A percentile compares a stretch with the other conserved stretches of the same genome.
phyloP scores from a whole-genome alignment of 2,797 vertebrate species.

The Squalus acanthias region DNA sequence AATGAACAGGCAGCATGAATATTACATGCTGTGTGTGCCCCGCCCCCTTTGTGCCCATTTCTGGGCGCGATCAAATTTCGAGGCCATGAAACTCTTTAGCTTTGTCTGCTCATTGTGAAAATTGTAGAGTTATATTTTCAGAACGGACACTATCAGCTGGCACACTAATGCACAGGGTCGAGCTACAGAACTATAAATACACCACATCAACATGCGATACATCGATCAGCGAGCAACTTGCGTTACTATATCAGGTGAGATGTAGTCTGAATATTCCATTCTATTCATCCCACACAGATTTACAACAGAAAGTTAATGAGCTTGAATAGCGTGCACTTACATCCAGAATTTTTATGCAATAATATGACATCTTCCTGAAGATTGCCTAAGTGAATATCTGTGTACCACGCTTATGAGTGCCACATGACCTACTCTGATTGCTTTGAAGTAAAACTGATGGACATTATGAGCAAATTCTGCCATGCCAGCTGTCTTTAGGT shows the following conservation, averaged over 20 bases:
- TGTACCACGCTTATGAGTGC: neutral
- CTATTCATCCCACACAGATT: neutral
- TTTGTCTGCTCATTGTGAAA: neutral
- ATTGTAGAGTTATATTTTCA: neutral
- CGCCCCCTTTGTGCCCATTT: neutral
- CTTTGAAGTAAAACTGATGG: slow-evolving; percentile 34
- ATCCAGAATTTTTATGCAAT: slow-evolving; percentile 22
- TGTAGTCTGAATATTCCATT: neutral
- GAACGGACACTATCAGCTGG: neutral
- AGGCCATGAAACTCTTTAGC: neutral
- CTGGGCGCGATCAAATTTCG: too few relatives aligned
- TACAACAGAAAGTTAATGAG: slow-evolving; percentile 23
- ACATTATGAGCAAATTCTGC: slow-evolving; percentile 42
- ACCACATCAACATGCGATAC: neutral
- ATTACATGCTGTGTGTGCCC: neutral
- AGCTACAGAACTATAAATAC: neutral
- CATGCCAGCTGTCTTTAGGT: slow-evolving; percentile 45
- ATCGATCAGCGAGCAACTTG: slow-evolving; percentile 1
- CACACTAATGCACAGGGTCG: neutral
- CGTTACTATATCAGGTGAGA: neutral
- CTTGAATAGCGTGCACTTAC: slow-evolving; percentile 21
- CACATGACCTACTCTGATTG: slow-evolving; percentile 27
- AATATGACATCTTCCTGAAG: slow-evolving; percentile 22
- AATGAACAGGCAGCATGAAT: neutral
- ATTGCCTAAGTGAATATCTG: slow-evolving; percentile 36